Base-by-base conservation (phyloP, 1,140 invertebrate genomes). In the Bombus haemorrhoidalis region DNA sequence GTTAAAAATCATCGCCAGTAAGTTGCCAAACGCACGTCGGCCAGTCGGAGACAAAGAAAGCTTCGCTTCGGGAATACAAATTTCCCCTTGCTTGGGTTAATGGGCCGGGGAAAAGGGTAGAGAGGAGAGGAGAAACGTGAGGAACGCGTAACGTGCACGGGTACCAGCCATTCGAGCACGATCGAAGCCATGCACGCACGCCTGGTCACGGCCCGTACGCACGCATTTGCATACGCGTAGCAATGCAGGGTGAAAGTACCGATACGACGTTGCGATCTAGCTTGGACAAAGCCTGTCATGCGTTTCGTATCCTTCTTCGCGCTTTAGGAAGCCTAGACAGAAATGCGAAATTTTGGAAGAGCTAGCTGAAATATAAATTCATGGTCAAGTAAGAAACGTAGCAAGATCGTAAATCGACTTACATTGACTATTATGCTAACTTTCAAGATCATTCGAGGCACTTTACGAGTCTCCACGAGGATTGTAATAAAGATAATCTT, bases 191-290 rank as follows among this genome's bases (percentile, higher is more conserved):
- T 25, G 79, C 73, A 86, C 85, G 85, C 72, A 68, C 83, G 78
- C 62, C 34, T 85, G 76, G n/a, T 71, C 82, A 59, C 81, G 81
- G 73, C 37, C 28, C n/a, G 74, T 69, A 85, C 71, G 79, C 79
- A 53, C 71, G 79, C 62, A 68, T 86, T 83, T 86, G 80, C 85
- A 83, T 86, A 83, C 79, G 80, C 85, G 80, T 43, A 64, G 84
- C 84, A 69, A 81, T 81, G 84, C 84, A 75, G 85, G 85, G 85
- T 86, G 79, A 82, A 82, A 86, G 85, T 86, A 86, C 66, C 80
- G 85, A 76, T 86, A 62, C 73, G 28, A 12, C 15, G 83, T 57
- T 71, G 73, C 41, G 64, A 62, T 82, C 69, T 73, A 66, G 43
- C 32, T 43, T 47, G 80, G 53, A 83, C 80, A 86, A 86, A 68